Base-by-base conservation (phyloP, 1,140 invertebrate genomes). In the Phymorhynchus buccinoides region DNA sequence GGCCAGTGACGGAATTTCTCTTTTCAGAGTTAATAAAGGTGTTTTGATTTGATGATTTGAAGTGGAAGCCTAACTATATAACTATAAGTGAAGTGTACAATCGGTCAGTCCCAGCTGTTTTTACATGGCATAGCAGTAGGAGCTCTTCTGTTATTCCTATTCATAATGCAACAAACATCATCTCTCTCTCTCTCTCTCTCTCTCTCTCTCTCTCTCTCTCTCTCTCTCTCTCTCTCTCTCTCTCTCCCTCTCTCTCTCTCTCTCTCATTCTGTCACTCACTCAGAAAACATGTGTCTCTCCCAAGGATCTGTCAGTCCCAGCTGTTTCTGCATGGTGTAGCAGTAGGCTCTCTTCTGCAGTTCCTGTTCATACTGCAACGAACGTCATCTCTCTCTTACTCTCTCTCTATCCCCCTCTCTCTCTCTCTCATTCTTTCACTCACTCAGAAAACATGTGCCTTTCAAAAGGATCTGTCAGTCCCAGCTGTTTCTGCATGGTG, bases 361-460 rank as follows among this genome's bases (percentile, higher is more conserved):
- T 18, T 84, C 86, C 35, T 83, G 78, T 73, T 86, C 85, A 85
- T 88, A 88, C 66, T 86, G 82, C 68, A n/a, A n/a, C n/a, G n/a
- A n/a, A n/a, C n/a, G n/a, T n/a, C 30, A 16, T 27, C 62, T 4
- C 27, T 27, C 62, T 27, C 62, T 4, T n/a, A 7, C 62, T 4
- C 62, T 27, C 1, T 27, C 9, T 52, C 9, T 12, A 9, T 52
- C 9, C 9, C 18, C 2, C 62, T 68, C 62, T 68, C 14, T 68
- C 62, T 68, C 1, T 68, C 1, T 68, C 1, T 68, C 62, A 27
- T n/a, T 68, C 68, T 35, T 35, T n/a, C 37, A 75, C 73, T 41
- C 35, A 27, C 35, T 27, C 35, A 32, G 1, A 22, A 39, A 41
- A 41, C 7, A 41, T 14, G 35, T 39, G 35, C 18, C 37, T 18